phyloP scores from a whole-genome alignment of 2,113 vertebrate species.

The Stictonetta naevosa region DNA sequence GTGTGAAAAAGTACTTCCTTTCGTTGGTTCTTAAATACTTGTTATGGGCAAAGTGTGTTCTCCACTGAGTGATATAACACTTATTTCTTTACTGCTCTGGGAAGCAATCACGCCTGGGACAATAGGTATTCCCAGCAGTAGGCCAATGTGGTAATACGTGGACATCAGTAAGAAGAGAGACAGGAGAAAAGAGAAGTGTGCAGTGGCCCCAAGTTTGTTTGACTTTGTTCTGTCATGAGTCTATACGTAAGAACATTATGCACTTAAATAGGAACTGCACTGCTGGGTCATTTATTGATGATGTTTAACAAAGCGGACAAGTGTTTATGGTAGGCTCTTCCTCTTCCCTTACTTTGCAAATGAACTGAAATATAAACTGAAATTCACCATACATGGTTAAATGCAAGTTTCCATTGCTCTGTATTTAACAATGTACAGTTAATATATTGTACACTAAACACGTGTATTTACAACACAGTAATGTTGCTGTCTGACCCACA shows the following conservation, averaged over 20 bases:
- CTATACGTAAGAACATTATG: background rate
- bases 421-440: background rate
- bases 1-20: constrained; percentile 68
- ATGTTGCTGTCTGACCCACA: background rate
- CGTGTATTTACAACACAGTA: background rate
- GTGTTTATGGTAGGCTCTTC: constrained; percentile 52
- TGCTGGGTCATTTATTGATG: constrained; percentile 30
- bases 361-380: constrained; percentile 9
- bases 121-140: constrained; percentile 41
- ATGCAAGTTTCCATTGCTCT: background rate
- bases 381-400: background rate
- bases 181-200: background rate
- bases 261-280: background rate
- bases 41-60: background rate
- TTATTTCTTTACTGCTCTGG: background rate
- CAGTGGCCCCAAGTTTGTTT: background rate
- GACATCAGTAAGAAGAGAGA: constrained; percentile 1
- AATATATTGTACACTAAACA: constrained; percentile 32
- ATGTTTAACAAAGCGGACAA: constrained; percentile 55
- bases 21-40: constrained; percentile 44
- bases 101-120: background rate
- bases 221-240: background rate
- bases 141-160: background rate
- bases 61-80: constrained; percentile 39
- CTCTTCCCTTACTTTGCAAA: constrained; percentile 4